Evolutionary conservation across 2,797 vertebrate species (phyloP).

Genomic region (Sus cebifrons): DNA sequence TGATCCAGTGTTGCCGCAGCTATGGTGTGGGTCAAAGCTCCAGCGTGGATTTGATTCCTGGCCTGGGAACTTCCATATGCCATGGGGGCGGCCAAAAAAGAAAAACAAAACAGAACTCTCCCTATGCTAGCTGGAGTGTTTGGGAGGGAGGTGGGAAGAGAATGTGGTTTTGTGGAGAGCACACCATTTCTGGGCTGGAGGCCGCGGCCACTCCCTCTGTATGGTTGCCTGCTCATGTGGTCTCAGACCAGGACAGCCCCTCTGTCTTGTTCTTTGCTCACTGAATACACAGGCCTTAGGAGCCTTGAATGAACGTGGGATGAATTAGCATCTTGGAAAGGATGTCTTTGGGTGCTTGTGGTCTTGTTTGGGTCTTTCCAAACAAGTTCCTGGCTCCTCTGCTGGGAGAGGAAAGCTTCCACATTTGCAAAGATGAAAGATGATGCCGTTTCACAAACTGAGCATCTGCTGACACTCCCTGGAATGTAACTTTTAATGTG

Average conservation of each 20-base stretch:
- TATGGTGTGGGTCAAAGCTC: too few species aligned
- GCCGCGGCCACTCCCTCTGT: constrained; percentile 8
- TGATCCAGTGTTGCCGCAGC: too few species aligned
- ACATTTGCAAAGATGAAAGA: constrained; percentile 53
- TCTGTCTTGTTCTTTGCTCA: constrained; percentile 31
- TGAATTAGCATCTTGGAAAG: constrained; percentile 43
- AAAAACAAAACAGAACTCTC: background rate
- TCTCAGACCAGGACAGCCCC: background rate
- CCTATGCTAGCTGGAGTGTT: background rate
- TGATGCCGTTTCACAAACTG: constrained; percentile 4
- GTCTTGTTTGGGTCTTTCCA: constrained; percentile 60
- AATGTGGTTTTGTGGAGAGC: constrained; percentile 50
- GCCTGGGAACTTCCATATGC: too few species aligned
- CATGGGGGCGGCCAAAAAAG: too few species aligned
- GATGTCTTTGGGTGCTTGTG: background rate
- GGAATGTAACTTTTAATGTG: constrained; percentile 5
- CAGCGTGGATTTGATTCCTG: too few species aligned
- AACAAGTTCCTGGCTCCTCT: constrained; percentile 24
- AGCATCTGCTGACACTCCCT: constrained; percentile 14
- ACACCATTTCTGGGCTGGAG: background rate
- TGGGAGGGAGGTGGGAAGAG: background rate
- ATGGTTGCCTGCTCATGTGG: background rate
- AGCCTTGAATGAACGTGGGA: constrained; percentile 48
- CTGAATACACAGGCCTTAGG: constrained; percentile 18
- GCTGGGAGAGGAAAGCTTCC: constrained; percentile 30